Evolutionary conservation across 2,797 vertebrate genomes (phyloP), one percentile per base, ranked within the genome.

Genomic region (Clarias pachynema): DNA sequence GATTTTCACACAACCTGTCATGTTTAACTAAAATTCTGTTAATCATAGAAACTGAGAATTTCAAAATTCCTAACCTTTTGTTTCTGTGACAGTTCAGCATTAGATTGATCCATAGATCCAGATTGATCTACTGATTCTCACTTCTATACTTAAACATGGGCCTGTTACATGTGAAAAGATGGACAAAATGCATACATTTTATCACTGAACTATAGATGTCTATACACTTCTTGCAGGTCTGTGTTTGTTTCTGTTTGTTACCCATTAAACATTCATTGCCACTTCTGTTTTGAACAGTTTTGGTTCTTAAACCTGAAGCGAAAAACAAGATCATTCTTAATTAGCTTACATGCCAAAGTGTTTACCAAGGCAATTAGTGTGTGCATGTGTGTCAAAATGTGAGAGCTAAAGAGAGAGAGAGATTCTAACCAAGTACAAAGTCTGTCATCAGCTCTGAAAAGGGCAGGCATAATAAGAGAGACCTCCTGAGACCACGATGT

Each of bases 351-450:
- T 92, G 88, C 84, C 68, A 26, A 83, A 85, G 88, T 90, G 88
- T 91, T 91, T 83, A 84, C 66, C 69, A 26, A 0, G 1, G 70
- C 90, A 93, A 92, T 94, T 91, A 93, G 84, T 69, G 78, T 83
- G 44, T n/a, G 53, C 6, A 6, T 31, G 63, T 18, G 15, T 65
- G 14, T 65, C 12, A 29, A 29, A 29, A 29, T 68, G 16, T 31
- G 15, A 29, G 26, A 5, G 65, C 16, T 26, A 16, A 12, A 18
- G 65, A 2, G 65, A 31, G 16, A 20, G 29, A 73, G 87, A 86
- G 86, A 59, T 72, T 44, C 44, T 73, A 49, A 44, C 40, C 20
- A 72, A 74, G n/a, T 53, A 20, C 15, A 20, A 20, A 57, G 14
- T 22, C 73, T 57, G 26, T 75, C 73, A 24, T 22, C 62, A 69